Evolutionary conservation across 1,140 invertebrate genomes (phyloP), one percentile per base, ranked within the genome.

Genomic region (Heliconius himera): DNA sequence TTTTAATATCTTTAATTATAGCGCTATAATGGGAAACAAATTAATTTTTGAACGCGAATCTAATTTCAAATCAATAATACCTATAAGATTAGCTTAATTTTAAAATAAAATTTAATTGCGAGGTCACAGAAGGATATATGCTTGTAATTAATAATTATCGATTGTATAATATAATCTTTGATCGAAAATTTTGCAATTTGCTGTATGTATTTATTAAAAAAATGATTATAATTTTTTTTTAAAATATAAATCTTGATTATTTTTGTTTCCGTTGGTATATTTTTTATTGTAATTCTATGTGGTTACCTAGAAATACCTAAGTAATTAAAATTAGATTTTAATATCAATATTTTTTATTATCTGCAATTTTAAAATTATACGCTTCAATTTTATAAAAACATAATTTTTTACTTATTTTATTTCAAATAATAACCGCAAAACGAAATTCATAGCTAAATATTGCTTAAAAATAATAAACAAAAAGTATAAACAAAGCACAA

Each of bases 21-120:
- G 26, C 60, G 9, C 60, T 16, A 66, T 66, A 66, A 66, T 66
- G 22, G 22, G 26, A 72, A 29, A 73, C 66, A 54, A 79, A 71
- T 76, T 72, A 70, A 36, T 41, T 79, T 79, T 79, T 76, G 56
- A 60, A 60, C 29, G 78, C 78, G 78, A 72, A 29, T 79, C 78
- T 79, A 79, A 79, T 79, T 79, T 72, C 38, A 66, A 66, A 66
- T 70, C n/a, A 56, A 72, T 71, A 54, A 6, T 6, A 36, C 33
- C 72, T 49, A 29, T 33, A 38, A 33, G 70, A 79, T 75, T 75
- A 51, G 70, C 51, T 79, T 79, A 76, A 76, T 76, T 75, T 76
- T 71, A 73, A 76, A 79, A 70, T 54, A 75, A 70, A 74, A 76
- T 56, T 76, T 76, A 72, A 36, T 16, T 76, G 33, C 13, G 78